Base-by-base conservation (phyloP, 2,888 invertebrate genomes). In the Ceriagrion tenellum region DNA sequence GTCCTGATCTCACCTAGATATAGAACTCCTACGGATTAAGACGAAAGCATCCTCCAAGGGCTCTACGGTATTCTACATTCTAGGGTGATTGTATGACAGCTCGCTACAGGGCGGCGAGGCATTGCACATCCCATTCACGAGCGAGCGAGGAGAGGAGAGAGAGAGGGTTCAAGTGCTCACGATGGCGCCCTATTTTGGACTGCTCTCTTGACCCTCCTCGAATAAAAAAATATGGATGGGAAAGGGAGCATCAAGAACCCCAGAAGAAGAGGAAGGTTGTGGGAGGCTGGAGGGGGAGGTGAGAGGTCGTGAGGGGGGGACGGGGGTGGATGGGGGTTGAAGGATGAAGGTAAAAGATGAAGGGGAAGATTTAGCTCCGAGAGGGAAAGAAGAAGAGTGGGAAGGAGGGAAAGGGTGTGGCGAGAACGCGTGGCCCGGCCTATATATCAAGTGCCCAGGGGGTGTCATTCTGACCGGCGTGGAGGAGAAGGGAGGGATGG, bases 301-400 rank as follows among this genome's bases (percentile, higher is more conserved):
- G 59, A 40, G n/a, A 47, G 12, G 26, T 26, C 26, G 40, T 35
- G 55, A 30, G 55, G 23, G 89, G 23, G 47, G 81, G 35, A 30
- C 3, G 10, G 59, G 2, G 47, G 88, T 35, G 93, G 93, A 0
- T 20, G 93, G 40, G 59, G 35, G 69, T 26, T 89, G 89, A 55
- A 89, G 89, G 89, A 55, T 89, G 89, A 89, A n/a, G 89, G 93
- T 69, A 18, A 47, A 93, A 74, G 69, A 69, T 69, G 69, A 69
- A 69, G 69, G 55, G 69, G 40, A 74, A 93, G 69, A 93, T 93
- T 93, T 93, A 93, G 69, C 93, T 63, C 91, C 35, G 13, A 63
- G 12, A 74, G 47, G 13, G 20, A 16, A 20, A 59, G 12, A 12
- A 20, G 12, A 56, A 8, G 56, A 56, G 56, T 56, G 93, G 55